Evolutionary conservation across 2,888 invertebrate genomes (phyloP), one percentile per base, ranked within the genome.

Genomic region (Drosophila prostipennis): DNA sequence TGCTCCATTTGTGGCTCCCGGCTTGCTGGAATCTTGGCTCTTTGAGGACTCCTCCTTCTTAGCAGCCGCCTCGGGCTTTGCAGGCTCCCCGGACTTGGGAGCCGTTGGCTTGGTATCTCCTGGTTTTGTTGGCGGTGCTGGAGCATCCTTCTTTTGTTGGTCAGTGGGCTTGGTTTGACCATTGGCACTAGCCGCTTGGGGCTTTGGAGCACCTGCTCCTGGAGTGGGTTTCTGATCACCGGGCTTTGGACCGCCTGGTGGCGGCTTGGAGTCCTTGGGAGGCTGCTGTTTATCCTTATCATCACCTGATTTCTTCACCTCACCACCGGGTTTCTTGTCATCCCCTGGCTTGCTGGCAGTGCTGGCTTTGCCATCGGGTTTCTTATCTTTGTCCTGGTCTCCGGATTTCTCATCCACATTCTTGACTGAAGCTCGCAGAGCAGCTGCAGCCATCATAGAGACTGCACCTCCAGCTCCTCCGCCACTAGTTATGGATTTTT

Each of bases 1-100:
- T 74, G 90, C 93, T 58, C 89, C 93, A 91, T 84, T 92, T 92
- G 90, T 73, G 46, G 90, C 88, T 34, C 82, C 52, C 36, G 79
- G 89, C 70, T 89, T 90, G 3, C 90, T 77, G 13, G 89, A 77
- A 10, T 87, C 85, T 26, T 26, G 26, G 7, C 75, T 74, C 54
- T 89, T 89, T 3, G 89, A 74, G 3, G 86, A 72, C 48, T 90
- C 89, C 53, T 86, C 90, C 46, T 90, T 89, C 52, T 91, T 91
- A 13, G 61, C 77, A 0, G 89, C 91, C 2, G 91, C 90, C 45
- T 89, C 84, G 2, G 90, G 90, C 48, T 91, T 90, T 0, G 77
- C 67, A 0, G 81, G 70, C 37, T 90, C 90, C 2, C 74, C 85
- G 8, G 91, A 83, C 32, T 91, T 91, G 1, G 85, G 81, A 0